These are phyloP conservation scores for Crotophaga sulcirostris DNA, from an alignment of 2,113 vertebrate species.

Conservation along the genomic window DNA sequence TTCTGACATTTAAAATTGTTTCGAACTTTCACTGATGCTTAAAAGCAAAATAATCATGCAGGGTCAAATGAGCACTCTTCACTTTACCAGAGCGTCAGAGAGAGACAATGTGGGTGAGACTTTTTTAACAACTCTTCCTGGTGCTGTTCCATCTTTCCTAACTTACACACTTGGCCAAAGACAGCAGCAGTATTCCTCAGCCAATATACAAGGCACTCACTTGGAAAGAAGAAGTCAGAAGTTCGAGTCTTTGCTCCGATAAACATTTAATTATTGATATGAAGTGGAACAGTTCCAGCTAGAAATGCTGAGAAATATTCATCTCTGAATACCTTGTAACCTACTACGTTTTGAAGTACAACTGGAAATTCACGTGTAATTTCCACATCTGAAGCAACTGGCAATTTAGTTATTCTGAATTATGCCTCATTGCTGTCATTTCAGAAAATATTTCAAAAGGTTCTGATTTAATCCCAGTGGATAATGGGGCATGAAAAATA, in stretches of 20 bases:
- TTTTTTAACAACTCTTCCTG: background rate
- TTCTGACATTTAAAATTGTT: background rate
- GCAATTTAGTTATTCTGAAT: background rate
- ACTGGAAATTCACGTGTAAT: background rate
- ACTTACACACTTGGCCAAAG: background rate
- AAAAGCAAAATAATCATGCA: background rate
- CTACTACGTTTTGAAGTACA: background rate
- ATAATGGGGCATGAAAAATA: background rate
- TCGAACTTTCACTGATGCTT: background rate
- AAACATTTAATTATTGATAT: conserved; percentile 39
- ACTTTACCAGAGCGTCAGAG: background rate
- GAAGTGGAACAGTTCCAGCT: conserved; percentile 5
- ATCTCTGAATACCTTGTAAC: background rate
- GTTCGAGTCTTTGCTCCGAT: background rate
- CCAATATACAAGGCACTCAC: background rate
- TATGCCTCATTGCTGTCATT: background rate
- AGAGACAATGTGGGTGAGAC: background rate
- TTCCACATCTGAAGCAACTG: background rate
- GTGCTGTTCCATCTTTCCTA: background rate
- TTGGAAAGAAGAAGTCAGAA: conserved; percentile 7
- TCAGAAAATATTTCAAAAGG: background rate
- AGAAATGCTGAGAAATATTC: background rate
- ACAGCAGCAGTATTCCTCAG: background rate
- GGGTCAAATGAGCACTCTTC: background rate
- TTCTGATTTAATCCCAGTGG: background rate